phyloP scores from a whole-genome alignment of 1,140 invertebrate genomes.

The Eriosoma lanigerum region DNA sequence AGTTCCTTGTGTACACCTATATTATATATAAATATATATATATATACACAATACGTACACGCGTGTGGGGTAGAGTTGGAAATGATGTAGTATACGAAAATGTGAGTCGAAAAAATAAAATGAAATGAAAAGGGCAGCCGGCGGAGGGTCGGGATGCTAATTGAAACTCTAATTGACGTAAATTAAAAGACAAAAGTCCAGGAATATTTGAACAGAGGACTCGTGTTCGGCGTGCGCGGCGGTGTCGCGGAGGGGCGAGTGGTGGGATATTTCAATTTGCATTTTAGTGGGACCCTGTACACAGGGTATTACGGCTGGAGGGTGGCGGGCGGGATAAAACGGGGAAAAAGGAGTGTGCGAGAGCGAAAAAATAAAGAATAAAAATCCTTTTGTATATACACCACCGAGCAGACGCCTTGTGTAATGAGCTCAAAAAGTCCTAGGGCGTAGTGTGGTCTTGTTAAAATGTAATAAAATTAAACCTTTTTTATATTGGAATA shows the following conservation, averaged over 20 bases:
- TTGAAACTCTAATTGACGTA: constrained; percentile 50
- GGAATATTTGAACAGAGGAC: constrained; percentile 47
- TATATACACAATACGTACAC: too few species aligned
- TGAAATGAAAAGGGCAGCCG: neutral
- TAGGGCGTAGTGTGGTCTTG: constrained; percentile 45
- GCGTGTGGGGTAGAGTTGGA: neutral
- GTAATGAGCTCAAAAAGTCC: constrained; percentile 50
- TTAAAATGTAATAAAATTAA: constrained; percentile 49
- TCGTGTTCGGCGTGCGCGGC: neutral
- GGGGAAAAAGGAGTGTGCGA: neutral
- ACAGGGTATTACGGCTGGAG: neutral
- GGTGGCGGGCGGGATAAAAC: too few species aligned
- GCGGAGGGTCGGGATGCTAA: constrained; percentile 18
- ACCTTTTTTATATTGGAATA: constrained; percentile 41
- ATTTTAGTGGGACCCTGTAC: constrained; percentile 36
- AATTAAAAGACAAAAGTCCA: constrained; percentile 51
- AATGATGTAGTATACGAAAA: constrained; percentile 1
- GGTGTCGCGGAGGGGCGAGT: too few species aligned
- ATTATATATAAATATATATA: too few species aligned
- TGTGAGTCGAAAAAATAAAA: constrained; percentile 6
- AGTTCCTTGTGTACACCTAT: neutral
- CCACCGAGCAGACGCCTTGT: constrained; percentile 36
- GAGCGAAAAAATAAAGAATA: constrained; percentile 33
- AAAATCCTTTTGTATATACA: constrained; percentile 37
- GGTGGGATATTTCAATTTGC: constrained; percentile 44